Evolutionary conservation across 2,113 vertebrate genomes (phyloP), one percentile per base, ranked within the genome.

Genomic region (Semicossyphus pulcher): DNA sequence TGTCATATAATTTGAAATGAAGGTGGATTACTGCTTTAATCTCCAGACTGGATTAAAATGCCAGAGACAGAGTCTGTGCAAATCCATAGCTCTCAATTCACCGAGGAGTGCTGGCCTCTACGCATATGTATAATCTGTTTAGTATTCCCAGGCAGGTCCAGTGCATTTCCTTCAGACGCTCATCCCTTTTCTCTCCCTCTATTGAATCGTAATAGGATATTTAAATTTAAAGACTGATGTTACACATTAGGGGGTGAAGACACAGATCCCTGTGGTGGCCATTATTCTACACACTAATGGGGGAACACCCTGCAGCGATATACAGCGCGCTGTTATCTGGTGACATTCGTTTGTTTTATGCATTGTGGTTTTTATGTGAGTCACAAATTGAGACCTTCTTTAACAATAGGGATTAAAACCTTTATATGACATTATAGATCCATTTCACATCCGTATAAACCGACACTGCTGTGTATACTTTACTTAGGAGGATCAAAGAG

Each of bases 131-230:
- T 85, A 67, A 82, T 88, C 73, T 90, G 79, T 86, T 93, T 90
- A 91, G 93, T 91, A 94, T 91, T 93, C 87, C 86, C 86, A 78
- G 85, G 86, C 90, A 95, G 93, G 93, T 93, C 80, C 74, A 60
- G 80, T 91, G 92, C 87, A 68, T 93, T 94, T 89, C 91, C 91
- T 94, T 92, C 53, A 74, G 72, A 83, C 71, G 64, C 81, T 88
- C 85, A 81, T 80, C 76, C 62, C 63, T 70, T 86, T 81, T 75
- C 67, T 44, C 36, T 51, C 66, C 67, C 65, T 85, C 86, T 58
- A 79, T 79, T 84, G 83, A 91, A 89, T 89, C 60, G 57, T 66
- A 88, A 89, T 80, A 60, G 64, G 76, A 85, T 87, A 81, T 90
- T 89, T 88, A 78, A 81, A 88, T 87, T 56, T 80, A 76, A 86